Evolutionary conservation across 1,140 invertebrate species (phyloP).

Genomic region (Trypoxylus dichotomus): DNA sequence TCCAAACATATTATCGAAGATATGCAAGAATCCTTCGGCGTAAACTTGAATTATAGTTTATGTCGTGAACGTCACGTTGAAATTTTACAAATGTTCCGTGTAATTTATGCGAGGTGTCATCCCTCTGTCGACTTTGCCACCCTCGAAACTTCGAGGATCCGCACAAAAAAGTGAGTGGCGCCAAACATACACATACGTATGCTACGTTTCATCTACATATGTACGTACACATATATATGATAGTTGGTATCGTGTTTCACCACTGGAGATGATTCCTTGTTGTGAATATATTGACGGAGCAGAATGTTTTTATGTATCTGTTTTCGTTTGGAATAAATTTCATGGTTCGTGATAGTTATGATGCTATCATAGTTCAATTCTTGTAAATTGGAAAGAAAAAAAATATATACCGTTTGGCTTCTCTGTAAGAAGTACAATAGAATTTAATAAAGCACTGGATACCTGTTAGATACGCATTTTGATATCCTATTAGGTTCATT

Average conservation of each 20-base stretch:
- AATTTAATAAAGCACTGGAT: too few species aligned
- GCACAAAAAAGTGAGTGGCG: slow-evolving; percentile 15
- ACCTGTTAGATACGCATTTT: too few species aligned
- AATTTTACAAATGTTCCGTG: slow-evolving; percentile 13
- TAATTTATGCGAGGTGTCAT: slow-evolving; percentile 23
- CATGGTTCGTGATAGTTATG: too few species aligned
- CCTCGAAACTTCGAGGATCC: neutral
- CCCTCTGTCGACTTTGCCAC: slow-evolving; percentile 11
- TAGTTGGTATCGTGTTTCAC: neutral
- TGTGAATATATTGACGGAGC: too few species aligned
- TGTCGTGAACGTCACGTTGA: slow-evolving; percentile 1
- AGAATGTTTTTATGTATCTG: too few species aligned
- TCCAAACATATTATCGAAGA: slow-evolving; percentile 7
- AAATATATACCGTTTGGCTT: too few species aligned
- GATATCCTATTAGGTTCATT: too few species aligned
- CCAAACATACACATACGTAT: neutral
- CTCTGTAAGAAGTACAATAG: too few species aligned
- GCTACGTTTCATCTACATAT: neutral
- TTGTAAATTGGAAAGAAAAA: too few species aligned
- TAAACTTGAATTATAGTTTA: slow-evolving; percentile 7
- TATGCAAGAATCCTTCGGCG: neutral
- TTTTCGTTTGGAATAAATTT: too few species aligned
- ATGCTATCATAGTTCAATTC: too few species aligned
- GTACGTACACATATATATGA: neutral
- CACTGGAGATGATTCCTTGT: neutral